Evolutionary conservation across 2,113 vertebrate species (phyloP).

Genomic region (Melanostigma gelatinosum): DNA sequence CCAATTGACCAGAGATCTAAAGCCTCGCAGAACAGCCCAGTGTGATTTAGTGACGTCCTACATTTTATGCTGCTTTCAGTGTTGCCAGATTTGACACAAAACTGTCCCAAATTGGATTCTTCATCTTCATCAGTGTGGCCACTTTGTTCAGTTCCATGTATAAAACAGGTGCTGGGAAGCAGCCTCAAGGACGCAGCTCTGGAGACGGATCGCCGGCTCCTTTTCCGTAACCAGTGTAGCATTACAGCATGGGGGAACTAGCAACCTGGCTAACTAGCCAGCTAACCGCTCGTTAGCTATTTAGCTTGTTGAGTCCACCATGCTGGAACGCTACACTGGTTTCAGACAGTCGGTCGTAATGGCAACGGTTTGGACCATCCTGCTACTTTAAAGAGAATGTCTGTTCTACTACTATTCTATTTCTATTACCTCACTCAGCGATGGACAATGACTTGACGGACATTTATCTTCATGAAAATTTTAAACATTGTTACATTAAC

Average conservation of each 20-base stretch:
- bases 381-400: too few relatives aligned
- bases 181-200: background rate
- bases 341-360: too few relatives aligned
- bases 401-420: too few relatives aligned
- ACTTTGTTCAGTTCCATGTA: background rate
- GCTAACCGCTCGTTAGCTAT: background rate
- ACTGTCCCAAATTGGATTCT: background rate
- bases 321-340: background rate
- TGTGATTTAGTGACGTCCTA: conserved; percentile 6
- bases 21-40: background rate
- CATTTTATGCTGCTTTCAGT: background rate
- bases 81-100: conserved; percentile 3
- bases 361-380: too few relatives aligned
- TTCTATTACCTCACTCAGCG: background rate
- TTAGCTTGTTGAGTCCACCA: background rate
- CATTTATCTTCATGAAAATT: background rate
- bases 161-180: background rate
- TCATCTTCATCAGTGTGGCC: too few relatives aligned
- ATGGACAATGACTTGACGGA: background rate
- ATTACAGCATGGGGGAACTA: background rate
- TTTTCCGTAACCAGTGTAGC: background rate
- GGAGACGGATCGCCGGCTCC: too few relatives aligned
- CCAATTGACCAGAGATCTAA: conserved; percentile 1
- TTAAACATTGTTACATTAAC: background rate
- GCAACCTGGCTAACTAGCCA: background rate